Base-by-base conservation (phyloP, 2,797 vertebrate genomes). In the Psittacula echo region DNA sequence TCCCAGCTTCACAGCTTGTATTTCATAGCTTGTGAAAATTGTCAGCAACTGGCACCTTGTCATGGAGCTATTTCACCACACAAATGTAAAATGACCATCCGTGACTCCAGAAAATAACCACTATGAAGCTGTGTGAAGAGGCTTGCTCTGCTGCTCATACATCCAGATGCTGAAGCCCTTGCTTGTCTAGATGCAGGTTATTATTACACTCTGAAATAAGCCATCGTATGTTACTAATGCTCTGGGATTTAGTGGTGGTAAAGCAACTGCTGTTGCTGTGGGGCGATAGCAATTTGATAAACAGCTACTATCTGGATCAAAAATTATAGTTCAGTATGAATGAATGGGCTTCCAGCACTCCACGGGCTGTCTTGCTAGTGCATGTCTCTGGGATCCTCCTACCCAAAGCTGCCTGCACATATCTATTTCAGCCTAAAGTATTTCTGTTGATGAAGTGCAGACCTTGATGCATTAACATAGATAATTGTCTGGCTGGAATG, bases 341-440 rank as follows among this genome's bases (percentile, higher is more conserved):
- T 26, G 5, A 86, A 51, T 44, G 5, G n/a, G 37, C 16, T 77
- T 62, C 37, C 76, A 80, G 32, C 12, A 37, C 30, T 19, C 45
- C 10, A 11, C 0, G 0, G 17, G 27, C 27, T 67, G 18, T 42
- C 44, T 84, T 12, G 2, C 11, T 44, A 24, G 9, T 26, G 19
- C 32, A 7, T 11, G 6, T 56, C 32, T 72, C 39, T 6, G 13
- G 23, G 42, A 42, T 11, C 15, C 13, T 86, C 27, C 32, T 58
- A 14, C 18, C 7, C 29, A 3, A 4, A 50, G 27, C 17, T 44
- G 24, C 22, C 32, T 45, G 24, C 26, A 75, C 19, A 22, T 41
- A 60, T 20, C 80, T 79, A 19, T 54, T 83, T 88, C 26, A 84
- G 11, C 27, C 37, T 80, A 16, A 73, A 70, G 19, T 10, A 80